phyloP scores from a whole-genome alignment of 92 coral and sea anemone species.

The Epizoanthus scotinus region DNA sequence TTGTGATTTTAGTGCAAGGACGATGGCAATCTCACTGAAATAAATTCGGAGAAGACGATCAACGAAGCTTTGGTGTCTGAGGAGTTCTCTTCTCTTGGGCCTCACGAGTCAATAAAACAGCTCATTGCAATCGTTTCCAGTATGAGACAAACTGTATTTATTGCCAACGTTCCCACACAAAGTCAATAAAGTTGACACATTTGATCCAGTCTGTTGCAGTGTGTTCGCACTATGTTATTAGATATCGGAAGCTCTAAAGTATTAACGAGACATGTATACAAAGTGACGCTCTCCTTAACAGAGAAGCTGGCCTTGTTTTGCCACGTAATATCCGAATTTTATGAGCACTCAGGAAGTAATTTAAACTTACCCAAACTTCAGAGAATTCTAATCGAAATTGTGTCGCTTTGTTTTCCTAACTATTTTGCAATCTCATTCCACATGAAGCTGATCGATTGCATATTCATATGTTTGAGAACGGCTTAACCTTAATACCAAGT shows the following conservation, averaged over 20 bases:
- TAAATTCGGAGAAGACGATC: too few species aligned
- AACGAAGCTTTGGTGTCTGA: neutral
- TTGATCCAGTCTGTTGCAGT: neutral
- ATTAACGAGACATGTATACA: constrained; percentile 16
- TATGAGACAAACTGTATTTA: constrained; percentile 1
- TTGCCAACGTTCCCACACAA: constrained; percentile 34
- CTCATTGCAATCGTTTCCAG: neutral
- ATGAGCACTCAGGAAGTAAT: constrained; percentile 13
- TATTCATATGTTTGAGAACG: too few species aligned
- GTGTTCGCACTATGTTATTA: neutral
- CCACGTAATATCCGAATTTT: constrained; percentile 9
- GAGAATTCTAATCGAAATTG: too few species aligned
- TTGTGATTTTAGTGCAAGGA: neutral
- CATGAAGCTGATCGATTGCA: too few species aligned
- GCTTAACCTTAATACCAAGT: too few species aligned
- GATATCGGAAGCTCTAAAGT: constrained; percentile 17
- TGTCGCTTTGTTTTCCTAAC: too few species aligned
- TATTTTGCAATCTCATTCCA: too few species aligned
- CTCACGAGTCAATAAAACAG: constrained; percentile 17
- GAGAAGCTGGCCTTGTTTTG: constrained; percentile 2
- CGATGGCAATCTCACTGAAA: neutral
- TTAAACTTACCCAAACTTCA: constrained; percentile 6
- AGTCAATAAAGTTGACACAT: constrained; percentile 18
- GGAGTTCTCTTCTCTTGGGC: neutral
- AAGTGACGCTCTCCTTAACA: constrained; percentile 7